A percentile compares a stretch with the other conserved stretches of the same genome.
These are phyloP conservation scores for Botia almorhae DNA, from an alignment of 2,797 vertebrate genomes.

Conservation along the genomic window DNA sequence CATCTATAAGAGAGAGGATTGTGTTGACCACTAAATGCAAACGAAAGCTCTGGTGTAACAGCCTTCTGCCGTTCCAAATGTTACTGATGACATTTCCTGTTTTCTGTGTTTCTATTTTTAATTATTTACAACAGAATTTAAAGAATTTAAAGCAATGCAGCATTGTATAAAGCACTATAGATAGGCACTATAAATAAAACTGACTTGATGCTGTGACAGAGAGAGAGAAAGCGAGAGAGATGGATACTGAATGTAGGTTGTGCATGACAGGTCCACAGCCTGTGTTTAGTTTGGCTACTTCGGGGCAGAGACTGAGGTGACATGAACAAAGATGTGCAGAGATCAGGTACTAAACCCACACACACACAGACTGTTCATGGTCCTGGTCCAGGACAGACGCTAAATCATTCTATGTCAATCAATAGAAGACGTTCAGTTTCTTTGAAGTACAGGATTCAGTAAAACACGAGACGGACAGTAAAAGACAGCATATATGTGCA, in stretches of 20 bases:
- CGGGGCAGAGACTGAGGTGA: conserved; percentile 66
- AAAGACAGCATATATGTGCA: conserved; percentile 38
- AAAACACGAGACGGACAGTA: conserved; percentile 36
- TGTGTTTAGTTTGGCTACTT: conserved; percentile 95
- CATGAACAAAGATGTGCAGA: not conserved
- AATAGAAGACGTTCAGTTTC: conserved; percentile 12
- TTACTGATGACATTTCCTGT: too few relatives aligned
- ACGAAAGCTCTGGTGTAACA: too few relatives aligned
- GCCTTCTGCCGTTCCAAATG: too few relatives aligned
- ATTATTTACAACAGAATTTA: too few relatives aligned
- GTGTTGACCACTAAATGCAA: too few relatives aligned
- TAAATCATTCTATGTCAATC: conserved; percentile 42
- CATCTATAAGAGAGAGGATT: too few relatives aligned
- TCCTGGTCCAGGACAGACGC: too few relatives aligned
- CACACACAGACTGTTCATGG: conserved; percentile 50
- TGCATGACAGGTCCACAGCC: conserved; percentile 82
- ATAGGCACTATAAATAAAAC: too few relatives aligned
- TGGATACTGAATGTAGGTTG: conserved; percentile 4
- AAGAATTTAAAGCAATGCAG: too few relatives aligned
- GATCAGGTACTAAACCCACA: conserved; percentile 50
- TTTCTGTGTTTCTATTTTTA: too few relatives aligned
- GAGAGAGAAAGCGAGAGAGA: not conserved
- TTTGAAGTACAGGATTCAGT: conserved; percentile 39
- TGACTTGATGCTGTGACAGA: too few relatives aligned
- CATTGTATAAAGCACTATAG: too few relatives aligned